Percentiles rank a stretch among this genome's conserved stretches.
Conservation (phyloP, 2,797 vertebrate genomes). For the Octomys mimax region DNA sequence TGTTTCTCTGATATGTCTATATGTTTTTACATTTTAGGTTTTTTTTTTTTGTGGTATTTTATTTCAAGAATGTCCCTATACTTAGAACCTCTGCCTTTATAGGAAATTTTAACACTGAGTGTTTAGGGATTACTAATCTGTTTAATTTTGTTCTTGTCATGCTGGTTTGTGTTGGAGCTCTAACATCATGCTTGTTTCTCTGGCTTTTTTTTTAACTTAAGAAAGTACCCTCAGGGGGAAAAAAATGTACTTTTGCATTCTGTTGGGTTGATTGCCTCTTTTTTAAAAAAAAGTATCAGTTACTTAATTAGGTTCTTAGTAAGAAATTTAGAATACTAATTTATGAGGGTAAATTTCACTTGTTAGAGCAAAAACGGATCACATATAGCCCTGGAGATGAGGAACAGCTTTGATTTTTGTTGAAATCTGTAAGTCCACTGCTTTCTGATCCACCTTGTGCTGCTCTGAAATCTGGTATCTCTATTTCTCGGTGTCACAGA, state of each 20-base stretch:
- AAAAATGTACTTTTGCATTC: neutral
- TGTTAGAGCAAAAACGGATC: no score
- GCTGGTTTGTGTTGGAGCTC: slow-evolving; percentile 7
- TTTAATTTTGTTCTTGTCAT: slow-evolving; percentile 22
- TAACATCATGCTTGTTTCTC: neutral
- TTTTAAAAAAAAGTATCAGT: no score
- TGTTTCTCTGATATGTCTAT: neutral
- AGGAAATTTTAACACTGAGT: slow-evolving; percentile 4
- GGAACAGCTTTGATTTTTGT: no score
- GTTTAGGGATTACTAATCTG: neutral
- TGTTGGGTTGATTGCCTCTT: neutral
- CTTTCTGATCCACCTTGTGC: no score
- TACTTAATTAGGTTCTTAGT: no score
- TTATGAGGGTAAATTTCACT: no score
- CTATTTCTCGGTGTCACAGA: no score
- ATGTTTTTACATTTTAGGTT: neutral
- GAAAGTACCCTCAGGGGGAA: neutral
- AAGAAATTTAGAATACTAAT: no score
- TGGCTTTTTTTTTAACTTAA: neutral
- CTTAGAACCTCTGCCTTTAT: slow-evolving; percentile 3
- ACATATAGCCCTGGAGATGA: no score
- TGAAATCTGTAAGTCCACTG: no score
- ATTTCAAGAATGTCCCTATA: neutral
- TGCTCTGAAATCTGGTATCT: no score
- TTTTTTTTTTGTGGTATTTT: slow-evolving; percentile 20